A percentile compares a stretch with the other conserved stretches of the same genome.
Evolutionary conservation across 2,797 vertebrate genomes (phyloP).

Genomic region (Falco biarmicus): DNA sequence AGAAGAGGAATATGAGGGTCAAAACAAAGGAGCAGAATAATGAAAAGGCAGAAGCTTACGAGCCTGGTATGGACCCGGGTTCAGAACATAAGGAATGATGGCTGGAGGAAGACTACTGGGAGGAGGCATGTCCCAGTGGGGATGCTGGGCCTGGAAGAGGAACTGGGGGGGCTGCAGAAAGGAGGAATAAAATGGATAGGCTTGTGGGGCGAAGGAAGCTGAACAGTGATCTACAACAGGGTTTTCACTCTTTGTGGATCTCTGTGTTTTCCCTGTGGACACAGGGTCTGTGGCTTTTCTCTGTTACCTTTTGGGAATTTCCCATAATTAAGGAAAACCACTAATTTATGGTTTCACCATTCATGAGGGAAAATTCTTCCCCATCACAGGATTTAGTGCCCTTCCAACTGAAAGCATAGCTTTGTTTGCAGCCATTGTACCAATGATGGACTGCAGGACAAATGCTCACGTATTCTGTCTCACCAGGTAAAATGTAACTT

Average conservation of each 20-base stretch:
- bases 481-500: constrained; percentile 76
- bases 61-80: neutral
- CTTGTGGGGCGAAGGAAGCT: neutral
- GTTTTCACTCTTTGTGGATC: neutral
- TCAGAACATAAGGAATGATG: neutral
- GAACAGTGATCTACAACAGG: neutral
- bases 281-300: neutral
- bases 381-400: neutral
- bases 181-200: neutral
- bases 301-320: neutral
- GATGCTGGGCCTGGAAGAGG: neutral
- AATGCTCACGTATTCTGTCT: neutral
- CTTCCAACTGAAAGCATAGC: neutral
- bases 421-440: neutral
- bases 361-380: neutral
- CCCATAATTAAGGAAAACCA: neutral
- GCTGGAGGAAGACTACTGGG: neutral
- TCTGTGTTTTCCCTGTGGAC: neutral
- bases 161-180: neutral
- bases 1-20: neutral
- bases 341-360: neutral
- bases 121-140: neutral
- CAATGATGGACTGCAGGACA: accelerated
- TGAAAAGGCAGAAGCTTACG: neutral
- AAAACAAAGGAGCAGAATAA: neutral